A percentile compares a stretch with the other conserved stretches of the same genome.
Evolutionary conservation across 2,113 vertebrate genomes (phyloP).

Genomic region (Taurulus bubalis): DNA sequence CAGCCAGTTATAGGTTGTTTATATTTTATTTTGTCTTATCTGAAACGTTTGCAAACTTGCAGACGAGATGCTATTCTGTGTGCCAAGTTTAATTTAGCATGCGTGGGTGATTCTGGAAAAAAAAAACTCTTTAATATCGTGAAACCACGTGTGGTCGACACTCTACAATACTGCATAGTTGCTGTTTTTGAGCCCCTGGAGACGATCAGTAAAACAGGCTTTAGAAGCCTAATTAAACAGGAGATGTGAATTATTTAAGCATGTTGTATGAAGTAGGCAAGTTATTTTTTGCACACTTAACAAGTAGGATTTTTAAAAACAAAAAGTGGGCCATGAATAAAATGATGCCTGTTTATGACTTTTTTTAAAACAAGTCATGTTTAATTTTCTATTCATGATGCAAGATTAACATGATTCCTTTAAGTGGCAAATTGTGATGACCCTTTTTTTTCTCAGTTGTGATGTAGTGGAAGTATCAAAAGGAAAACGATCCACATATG

Average conservation of each 20-base stretch:
- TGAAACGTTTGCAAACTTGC: constrained; percentile 11
- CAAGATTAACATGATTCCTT: constrained; percentile 4
- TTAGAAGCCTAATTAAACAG: constrained; percentile 74
- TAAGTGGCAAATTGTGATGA: not conserved
- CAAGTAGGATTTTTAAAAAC: constrained; percentile 19
- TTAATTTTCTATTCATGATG: not conserved
- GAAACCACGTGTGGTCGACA: constrained; percentile 46
- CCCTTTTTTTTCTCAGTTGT: not conserved
- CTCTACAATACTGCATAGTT: constrained; percentile 55
- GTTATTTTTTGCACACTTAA: constrained; percentile 17
- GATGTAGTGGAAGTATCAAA: constrained; percentile 1
- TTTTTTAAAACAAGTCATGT: not conserved
- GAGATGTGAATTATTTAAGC: constrained; percentile 73
- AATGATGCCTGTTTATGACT: not conserved
- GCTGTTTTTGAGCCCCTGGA: constrained; percentile 67
- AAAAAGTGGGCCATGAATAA: not conserved
- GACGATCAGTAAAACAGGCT: constrained; percentile 55
- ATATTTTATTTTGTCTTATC: constrained; percentile 14
- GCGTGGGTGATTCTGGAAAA: not conserved
- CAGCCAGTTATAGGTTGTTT: constrained; percentile 8
- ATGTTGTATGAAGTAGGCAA: constrained; percentile 51
- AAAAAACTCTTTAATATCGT: constrained; percentile 42
- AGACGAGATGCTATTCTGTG: constrained; percentile 8
- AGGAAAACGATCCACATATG: not conserved
- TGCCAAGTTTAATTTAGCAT: constrained; percentile 49